phyloP scores from a whole-genome alignment of 2,888 invertebrate genomes.

The Calephelis perditalis region DNA sequence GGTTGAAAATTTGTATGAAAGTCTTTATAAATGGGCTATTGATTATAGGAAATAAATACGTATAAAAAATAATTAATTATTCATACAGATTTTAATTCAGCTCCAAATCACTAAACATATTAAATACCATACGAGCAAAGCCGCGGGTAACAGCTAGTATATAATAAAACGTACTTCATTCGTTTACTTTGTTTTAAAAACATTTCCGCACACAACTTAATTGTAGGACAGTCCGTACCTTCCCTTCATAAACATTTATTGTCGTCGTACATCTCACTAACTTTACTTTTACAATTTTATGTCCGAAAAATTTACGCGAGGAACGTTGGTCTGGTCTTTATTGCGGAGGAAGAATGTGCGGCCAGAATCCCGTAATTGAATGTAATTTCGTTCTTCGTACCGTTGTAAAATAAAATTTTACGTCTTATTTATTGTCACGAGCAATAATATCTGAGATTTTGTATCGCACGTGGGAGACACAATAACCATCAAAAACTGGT shows the following conservation, averaged over 20 bases:
- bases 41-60: too few relatives aligned
- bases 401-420: constrained; percentile 76
- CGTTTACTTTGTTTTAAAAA: constrained; percentile 63
- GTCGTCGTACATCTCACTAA: constrained; percentile 73
- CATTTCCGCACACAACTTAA: constrained; percentile 49
- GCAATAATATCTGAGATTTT: constrained; percentile 56
- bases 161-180: constrained; percentile 57
- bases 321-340: constrained; percentile 63
- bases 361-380: constrained; percentile 68
- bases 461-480: constrained; percentile 38
- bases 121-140: too few relatives aligned
- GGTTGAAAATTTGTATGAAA: too few relatives aligned
- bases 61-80: too few relatives aligned
- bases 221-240: constrained; percentile 40
- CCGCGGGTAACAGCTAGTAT: too few relatives aligned
- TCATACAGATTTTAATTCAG: too few relatives aligned
- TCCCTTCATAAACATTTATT: constrained; percentile 72
- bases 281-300: constrained; percentile 75
- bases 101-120: too few relatives aligned
- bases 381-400: constrained; percentile 75
- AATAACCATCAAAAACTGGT: constrained; percentile 21
- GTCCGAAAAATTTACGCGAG: constrained; percentile 75
- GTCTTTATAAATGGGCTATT: too few relatives aligned
- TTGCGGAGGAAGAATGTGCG: constrained; percentile 64
- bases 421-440: constrained; percentile 71